A percentile compares a stretch with the other conserved stretches of the same genome.
Conservation (phyloP, 2,797 vertebrate genomes). For the Champsocephalus gunnari region DNA sequence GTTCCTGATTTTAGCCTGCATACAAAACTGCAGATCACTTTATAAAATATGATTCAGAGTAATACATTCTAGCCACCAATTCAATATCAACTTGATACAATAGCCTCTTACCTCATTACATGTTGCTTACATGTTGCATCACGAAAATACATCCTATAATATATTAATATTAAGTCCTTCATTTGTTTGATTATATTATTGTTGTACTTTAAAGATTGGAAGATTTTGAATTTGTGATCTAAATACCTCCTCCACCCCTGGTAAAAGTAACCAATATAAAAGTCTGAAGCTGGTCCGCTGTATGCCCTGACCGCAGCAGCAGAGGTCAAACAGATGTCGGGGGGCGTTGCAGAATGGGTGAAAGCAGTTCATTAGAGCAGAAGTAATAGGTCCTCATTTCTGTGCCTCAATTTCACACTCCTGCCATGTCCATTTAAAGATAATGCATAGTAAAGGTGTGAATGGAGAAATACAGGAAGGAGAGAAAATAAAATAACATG, state of each 20-base stretch:
- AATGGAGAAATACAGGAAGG: constrained; percentile 13
- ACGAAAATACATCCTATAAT: neutral
- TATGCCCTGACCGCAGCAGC: constrained; percentile 32
- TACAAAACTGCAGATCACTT: neutral
- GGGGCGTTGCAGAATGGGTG: constrained; percentile 57
- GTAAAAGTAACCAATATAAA: neutral
- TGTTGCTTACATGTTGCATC: neutral
- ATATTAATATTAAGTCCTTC: neutral
- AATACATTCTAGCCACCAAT: neutral
- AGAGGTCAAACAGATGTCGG: constrained; percentile 66
- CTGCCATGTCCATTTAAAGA: constrained; percentile 48
- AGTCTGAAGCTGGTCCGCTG: constrained; percentile 3
- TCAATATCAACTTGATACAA: neutral
- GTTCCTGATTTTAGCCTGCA: neutral
- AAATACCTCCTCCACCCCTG: neutral
- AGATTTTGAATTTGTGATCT: neutral
- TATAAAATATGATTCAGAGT: neutral
- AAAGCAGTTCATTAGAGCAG: constrained; percentile 57
- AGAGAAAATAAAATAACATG: neutral
- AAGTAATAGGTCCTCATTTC: constrained; percentile 53
- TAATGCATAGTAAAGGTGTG: constrained; percentile 68
- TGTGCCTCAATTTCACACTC: constrained; percentile 52
- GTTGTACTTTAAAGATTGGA: neutral
- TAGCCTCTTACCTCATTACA: neutral
- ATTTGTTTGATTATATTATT: neutral